A percentile compares a stretch with the other conserved stretches of the same genome.
Conservation (phyloP, 2,888 invertebrate genomes). For the Amiota mariae region DNA sequence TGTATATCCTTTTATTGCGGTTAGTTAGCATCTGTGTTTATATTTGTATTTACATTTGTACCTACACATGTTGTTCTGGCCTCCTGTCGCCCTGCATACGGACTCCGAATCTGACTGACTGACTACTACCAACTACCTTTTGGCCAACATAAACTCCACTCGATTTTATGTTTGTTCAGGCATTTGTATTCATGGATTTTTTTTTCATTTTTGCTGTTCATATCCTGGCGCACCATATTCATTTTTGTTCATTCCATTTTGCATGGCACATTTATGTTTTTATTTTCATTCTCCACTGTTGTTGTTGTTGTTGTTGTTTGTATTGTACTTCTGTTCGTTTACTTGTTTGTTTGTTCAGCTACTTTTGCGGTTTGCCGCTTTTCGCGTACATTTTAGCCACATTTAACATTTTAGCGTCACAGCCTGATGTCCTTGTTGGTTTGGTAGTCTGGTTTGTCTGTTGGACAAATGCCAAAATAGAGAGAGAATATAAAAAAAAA, state of each 20-base stretch:
- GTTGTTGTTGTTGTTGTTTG: slow-evolving; percentile 21
- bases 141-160: neutral
- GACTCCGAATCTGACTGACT: neutral
- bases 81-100: neutral
- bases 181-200: slow-evolving; percentile 22
- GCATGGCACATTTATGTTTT: slow-evolving; percentile 59
- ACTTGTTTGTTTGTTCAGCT: slow-evolving; percentile 62
- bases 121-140: too few relatives aligned
- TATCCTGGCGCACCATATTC: neutral
- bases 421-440: slow-evolving; percentile 7
- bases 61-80: slow-evolving; percentile 39
- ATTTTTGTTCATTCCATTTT: slow-evolving; percentile 44
- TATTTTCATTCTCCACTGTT: too few relatives aligned
- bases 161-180: slow-evolving; percentile 16
- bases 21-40: slow-evolving; percentile 67
- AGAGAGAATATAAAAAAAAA: too few relatives aligned
- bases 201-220: neutral
- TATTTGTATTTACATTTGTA: slow-evolving; percentile 63
- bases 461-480: slow-evolving; percentile 58
- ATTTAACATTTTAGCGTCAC: slow-evolving; percentile 56
- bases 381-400: slow-evolving; percentile 64
- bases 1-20: slow-evolving; percentile 48
- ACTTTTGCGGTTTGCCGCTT: slow-evolving; percentile 70
- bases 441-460: slow-evolving; percentile 1
- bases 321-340: slow-evolving; percentile 38